Evolutionary conservation across 2,797 vertebrate species (phyloP), one percentile per base, ranked within the genome.

Genomic region (Tapirus indicus): DNA sequence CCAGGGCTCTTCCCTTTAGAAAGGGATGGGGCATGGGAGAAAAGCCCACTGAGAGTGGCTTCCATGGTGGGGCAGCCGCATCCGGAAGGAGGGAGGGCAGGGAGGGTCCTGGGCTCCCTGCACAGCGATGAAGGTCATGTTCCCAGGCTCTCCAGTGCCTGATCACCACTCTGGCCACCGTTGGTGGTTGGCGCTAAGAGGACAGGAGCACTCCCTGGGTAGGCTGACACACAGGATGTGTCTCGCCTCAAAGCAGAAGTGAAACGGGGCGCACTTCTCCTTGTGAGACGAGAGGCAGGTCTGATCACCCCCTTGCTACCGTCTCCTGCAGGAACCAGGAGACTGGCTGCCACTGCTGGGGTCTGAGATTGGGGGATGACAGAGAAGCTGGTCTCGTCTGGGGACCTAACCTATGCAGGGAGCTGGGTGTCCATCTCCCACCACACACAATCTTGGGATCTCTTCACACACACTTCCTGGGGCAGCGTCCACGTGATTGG

Each of bases 211-310:
- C 20, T 88, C 64, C 60, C 14, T 27, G 79, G 66, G 12, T 69
- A 44, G 74, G 58, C 89, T 78, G 82, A 79, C 71, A 75, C 66
- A 88, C 69, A 91, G 96, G 95, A 97, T 96, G 41, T 66, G 93
- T 97, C 94, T 97, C 13, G 6, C 96, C 91, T 95, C 93, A 96
- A 89, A 97, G 94, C 72, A 96, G 95, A 98, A 97, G 96, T 90
- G 95, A 97, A 85, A 97, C 20, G 2, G 25, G 44, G 44, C 6
- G 13, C 35, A 68, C 72, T 97, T 96, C 85, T 87, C 56, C 38
- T 85, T 86, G 68, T 0, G 1, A 96, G 77, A 60, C 13, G 17
- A 84, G 90, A 79, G 79, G 54, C 62, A 32, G 89, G 66, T 64
- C 52, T 11, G 41, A 49, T 49, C 41, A 17, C 49, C n/a, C 44